Evolutionary conservation across 1,140 invertebrate species (phyloP), one percentile per base, ranked within the genome.

Genomic region (Hypsibius dujardini): DNA sequence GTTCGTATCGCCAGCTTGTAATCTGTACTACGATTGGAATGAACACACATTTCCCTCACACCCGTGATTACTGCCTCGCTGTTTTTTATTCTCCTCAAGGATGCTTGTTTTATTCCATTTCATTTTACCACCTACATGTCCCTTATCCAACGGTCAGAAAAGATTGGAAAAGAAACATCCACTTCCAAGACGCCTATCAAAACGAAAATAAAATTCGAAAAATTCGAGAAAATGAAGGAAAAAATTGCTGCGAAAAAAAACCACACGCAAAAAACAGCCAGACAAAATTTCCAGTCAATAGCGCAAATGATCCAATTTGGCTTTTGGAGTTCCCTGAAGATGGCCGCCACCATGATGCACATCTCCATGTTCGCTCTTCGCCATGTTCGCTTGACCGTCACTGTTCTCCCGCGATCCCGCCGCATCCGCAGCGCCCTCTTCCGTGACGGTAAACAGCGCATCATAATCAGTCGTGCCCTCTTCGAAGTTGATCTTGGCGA

Each of bases 381-480:
- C 50, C 7, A 12, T n/a, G n/a, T 56, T 7, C 50, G 7, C 28
- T 28, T 28, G 28, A 28, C 28, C 28, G 28, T 28, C 28, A 28
- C 28, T 28, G 28, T 28, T 28, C 28, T 28, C 28, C 28, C 28
- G 28, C 28, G 28, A 28, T 28, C 28, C 7, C n/a, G 50, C n/a
- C 50, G 50, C 50, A 56, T 12, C 7, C 7, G 7, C 50, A 56
- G 7, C n/a, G 7, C 50, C 42, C 45, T 67, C 62, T 15, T 67
- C 62, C 3, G 62, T 15, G 12, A 67, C 62, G 42, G 62, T 67
- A 45, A 67, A 67, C 42, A 67, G 42, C 62, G 62, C 62, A 7
- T 67, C 62, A 67, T 67, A 67, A 67, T 67, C 62, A 12, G 62
- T 45, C 3, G 62, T 67, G 3, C 62, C 62, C 3, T 12, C 42